phyloP scores from a whole-genome alignment of 2,113 vertebrate species.

The Brachirus orientalis region DNA sequence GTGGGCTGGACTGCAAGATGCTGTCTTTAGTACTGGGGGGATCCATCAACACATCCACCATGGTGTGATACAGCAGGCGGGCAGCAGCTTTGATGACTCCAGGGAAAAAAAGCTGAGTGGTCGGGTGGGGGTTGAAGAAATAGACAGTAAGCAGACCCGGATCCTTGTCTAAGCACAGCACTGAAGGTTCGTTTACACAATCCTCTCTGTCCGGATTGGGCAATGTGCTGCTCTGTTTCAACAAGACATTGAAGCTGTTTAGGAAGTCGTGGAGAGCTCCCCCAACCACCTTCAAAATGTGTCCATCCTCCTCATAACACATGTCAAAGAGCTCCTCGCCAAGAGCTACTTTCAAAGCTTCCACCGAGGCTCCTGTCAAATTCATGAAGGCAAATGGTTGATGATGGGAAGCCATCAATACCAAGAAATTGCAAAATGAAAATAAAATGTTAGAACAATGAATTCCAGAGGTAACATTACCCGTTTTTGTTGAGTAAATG shows the following conservation, averaged over 20 bases:
- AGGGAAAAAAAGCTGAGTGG: constrained; percentile 90
- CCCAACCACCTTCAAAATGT: constrained; percentile 92
- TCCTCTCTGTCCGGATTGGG: constrained; percentile 65
- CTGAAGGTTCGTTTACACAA: constrained; percentile 88
- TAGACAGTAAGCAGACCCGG: constrained; percentile 91
- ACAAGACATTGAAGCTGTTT: constrained; percentile 95
- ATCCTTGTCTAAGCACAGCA: constrained; percentile 96
- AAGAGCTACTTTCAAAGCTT: constrained; percentile 84
- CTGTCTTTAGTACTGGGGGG: constrained; percentile 84
- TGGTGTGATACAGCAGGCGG: constrained; percentile 86
- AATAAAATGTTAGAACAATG: background rate
- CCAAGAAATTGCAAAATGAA: background rate
- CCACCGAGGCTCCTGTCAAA: constrained; percentile 85
- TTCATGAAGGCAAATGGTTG: background rate
- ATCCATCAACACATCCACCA: constrained; percentile 88
- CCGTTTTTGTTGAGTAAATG: constrained; percentile 85
- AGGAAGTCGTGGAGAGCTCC: constrained; percentile 97
- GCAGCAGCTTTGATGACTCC: constrained; percentile 95
- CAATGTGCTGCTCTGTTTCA: constrained; percentile 89
- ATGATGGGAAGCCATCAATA: background rate
- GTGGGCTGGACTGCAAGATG: constrained; percentile 87
- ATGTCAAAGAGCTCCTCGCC: constrained; percentile 94
- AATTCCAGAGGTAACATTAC: constrained; percentile 74
- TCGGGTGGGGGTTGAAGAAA: constrained; percentile 91
- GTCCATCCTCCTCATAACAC: constrained; percentile 95